Percentiles rank a stretch among this genome's conserved stretches.
phyloP scores from a whole-genome alignment of 2,113 vertebrate genomes.

The Protobothrops flavoviridis region DNA sequence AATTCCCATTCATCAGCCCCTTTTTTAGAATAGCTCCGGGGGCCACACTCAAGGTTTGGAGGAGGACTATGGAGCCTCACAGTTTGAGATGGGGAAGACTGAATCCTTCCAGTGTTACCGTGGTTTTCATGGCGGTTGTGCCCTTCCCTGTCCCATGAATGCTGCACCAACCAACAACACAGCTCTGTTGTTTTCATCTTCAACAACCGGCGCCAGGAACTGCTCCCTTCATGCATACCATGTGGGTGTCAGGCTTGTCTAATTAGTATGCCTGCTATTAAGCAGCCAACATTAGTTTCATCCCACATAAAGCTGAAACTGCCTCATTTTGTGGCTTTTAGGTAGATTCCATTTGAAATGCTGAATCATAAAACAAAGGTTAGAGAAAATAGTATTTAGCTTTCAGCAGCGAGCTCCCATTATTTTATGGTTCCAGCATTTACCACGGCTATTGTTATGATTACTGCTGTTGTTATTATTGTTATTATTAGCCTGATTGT shows the following conservation, averaged over 20 bases:
- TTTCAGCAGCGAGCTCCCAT: constrained; percentile 34
- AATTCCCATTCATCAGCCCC: background rate
- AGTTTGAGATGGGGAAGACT: background rate
- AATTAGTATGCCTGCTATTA: constrained; percentile 8
- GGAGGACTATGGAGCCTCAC: background rate
- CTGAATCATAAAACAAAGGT: constrained; percentile 56
- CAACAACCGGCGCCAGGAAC: background rate
- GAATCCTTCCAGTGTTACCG: background rate
- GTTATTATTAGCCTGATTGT: constrained; percentile 32
- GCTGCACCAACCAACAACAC: background rate
- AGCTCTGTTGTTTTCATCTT: background rate
- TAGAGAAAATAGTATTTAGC: constrained; percentile 63
- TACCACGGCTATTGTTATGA: constrained; percentile 43
- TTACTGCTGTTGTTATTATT: constrained; percentile 35
- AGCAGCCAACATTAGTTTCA: constrained; percentile 42
- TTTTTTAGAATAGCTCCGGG: background rate
- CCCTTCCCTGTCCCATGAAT: background rate
- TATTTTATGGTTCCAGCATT: constrained; percentile 55
- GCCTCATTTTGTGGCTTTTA: constrained; percentile 59
- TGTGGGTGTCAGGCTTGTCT: background rate
- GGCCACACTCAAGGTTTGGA: background rate
- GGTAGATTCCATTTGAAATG: constrained; percentile 52
- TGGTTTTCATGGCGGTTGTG: background rate
- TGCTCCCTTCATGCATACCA: background rate
- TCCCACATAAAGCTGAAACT: constrained; percentile 59